phyloP scores from a whole-genome alignment of 2,888 invertebrate genomes.

The Erpobdella octoculata region DNA sequence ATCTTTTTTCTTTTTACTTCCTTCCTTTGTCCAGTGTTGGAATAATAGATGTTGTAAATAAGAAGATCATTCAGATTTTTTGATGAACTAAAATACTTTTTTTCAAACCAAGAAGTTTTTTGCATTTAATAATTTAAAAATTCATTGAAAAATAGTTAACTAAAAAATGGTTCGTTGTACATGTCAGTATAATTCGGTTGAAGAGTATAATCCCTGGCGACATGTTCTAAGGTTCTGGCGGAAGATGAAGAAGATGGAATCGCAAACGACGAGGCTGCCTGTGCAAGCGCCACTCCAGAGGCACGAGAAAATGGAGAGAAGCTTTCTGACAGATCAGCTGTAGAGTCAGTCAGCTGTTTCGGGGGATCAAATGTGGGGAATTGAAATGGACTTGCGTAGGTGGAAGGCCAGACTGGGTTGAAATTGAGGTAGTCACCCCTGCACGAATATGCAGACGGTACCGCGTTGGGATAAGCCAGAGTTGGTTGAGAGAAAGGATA shows the following conservation, averaged over 20 bases:
- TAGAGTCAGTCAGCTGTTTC: background rate
- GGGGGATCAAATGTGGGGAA: background rate
- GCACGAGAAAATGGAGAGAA: too few species aligned
- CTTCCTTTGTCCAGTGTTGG: too few species aligned
- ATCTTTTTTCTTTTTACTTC: too few species aligned
- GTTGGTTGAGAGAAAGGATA: background rate
- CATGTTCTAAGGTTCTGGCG: background rate
- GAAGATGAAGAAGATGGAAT: background rate
- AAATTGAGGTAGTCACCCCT: conserved; percentile 3
- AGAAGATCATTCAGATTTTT: too few species aligned
- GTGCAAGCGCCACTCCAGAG: too few species aligned
- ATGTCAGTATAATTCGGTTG: background rate
- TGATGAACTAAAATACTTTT: too few species aligned
- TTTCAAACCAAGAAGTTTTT: too few species aligned
- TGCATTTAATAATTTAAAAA: too few species aligned
- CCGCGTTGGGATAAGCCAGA: background rate
- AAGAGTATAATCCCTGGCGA: background rate
- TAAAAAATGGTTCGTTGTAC: conserved; percentile 8
- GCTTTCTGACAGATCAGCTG: too few species aligned
- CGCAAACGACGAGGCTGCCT: too few species aligned
- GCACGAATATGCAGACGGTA: background rate
- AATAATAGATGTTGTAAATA: too few species aligned
- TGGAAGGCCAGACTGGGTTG: background rate
- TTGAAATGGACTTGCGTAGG: background rate
- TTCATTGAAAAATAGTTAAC: too few species aligned